A percentile compares a stretch with the other conserved stretches of the same genome.
phyloP scores from a whole-genome alignment of 2,888 invertebrate species.

The Adineta ricciae region DNA sequence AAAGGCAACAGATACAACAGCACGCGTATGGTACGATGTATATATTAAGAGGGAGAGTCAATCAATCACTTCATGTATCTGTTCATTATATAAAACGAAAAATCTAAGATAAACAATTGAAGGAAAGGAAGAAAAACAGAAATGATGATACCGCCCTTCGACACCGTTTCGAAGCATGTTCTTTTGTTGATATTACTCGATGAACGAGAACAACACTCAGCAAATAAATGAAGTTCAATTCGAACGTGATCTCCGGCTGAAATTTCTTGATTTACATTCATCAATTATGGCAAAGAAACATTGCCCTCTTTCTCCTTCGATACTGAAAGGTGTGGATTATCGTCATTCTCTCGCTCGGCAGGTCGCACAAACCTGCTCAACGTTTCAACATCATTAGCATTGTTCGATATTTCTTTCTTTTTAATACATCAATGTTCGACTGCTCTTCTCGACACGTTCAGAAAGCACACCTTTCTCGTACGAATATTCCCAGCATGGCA shows the following conservation, averaged over 20 bases:
- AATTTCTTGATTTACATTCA: not conserved
- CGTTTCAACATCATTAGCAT: too few relatives aligned
- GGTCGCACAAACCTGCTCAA: too few relatives aligned
- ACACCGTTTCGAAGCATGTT: not conserved
- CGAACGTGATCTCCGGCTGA: not conserved
- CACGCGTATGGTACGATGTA: not conserved
- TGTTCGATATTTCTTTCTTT: too few relatives aligned
- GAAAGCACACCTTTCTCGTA: too few relatives aligned
- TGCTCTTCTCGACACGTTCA: too few relatives aligned
- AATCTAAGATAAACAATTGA: not conserved
- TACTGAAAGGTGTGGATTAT: too few relatives aligned
- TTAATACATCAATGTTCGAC: too few relatives aligned
- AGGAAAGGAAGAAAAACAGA: not conserved
- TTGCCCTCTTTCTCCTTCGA: too few relatives aligned
- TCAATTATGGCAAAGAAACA: not conserved
- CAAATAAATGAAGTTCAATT: not conserved
- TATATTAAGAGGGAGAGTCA: not conserved
- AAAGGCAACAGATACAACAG: not conserved
- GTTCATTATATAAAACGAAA: not conserved
- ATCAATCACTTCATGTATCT: not conserved
- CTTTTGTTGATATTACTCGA: not conserved
- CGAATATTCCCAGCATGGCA: too few relatives aligned
- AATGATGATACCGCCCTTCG: not conserved
- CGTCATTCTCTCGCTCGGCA: too few relatives aligned
- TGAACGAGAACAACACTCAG: not conserved